Evolutionary conservation across 1,140 invertebrate genomes (phyloP).

Genomic region (Pomacea maculata): DNA sequence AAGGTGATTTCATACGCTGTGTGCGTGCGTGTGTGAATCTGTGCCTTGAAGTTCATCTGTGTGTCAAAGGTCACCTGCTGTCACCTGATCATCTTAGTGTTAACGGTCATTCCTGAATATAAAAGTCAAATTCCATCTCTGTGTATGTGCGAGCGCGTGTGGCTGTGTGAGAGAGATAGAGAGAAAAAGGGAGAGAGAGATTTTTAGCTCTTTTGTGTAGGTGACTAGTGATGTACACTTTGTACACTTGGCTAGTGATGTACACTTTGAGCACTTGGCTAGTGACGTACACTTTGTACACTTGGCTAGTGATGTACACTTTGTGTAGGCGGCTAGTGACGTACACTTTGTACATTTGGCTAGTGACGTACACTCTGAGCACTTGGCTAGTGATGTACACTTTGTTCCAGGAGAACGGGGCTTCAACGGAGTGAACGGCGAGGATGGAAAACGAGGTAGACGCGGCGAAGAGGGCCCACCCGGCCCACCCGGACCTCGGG

Average conservation of each 20-base stretch:
- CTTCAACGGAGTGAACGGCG: conserved; percentile 13
- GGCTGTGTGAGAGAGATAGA: background rate
- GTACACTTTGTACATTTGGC: background rate
- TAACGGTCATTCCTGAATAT: too few relatives aligned
- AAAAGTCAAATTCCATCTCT: too few relatives aligned
- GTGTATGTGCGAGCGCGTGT: too few relatives aligned
- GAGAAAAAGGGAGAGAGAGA: too few relatives aligned
- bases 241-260: background rate
- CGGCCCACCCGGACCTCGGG: conserved; percentile 11
- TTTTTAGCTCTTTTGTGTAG: background rate
- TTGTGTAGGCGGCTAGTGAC: background rate
- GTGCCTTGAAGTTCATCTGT: too few relatives aligned
- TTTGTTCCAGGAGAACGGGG: conserved; percentile 11
- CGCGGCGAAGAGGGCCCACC: conserved; percentile 15
- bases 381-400: background rate
- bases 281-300: background rate
- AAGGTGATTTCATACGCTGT: background rate
- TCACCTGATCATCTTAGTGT: too few relatives aligned
- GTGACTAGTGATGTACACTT: background rate
- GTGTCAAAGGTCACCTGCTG: too few relatives aligned
- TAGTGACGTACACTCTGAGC: background rate
- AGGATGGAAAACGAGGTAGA: conserved; percentile 22
- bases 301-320: background rate
- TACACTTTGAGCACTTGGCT: background rate
- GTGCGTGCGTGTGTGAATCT: too few relatives aligned